Percentiles rank a stretch among this genome's conserved stretches.
These are phyloP conservation scores for Sclerurus mexicanus DNA, from an alignment of 2,113 vertebrate species.

Conservation along the genomic window DNA sequence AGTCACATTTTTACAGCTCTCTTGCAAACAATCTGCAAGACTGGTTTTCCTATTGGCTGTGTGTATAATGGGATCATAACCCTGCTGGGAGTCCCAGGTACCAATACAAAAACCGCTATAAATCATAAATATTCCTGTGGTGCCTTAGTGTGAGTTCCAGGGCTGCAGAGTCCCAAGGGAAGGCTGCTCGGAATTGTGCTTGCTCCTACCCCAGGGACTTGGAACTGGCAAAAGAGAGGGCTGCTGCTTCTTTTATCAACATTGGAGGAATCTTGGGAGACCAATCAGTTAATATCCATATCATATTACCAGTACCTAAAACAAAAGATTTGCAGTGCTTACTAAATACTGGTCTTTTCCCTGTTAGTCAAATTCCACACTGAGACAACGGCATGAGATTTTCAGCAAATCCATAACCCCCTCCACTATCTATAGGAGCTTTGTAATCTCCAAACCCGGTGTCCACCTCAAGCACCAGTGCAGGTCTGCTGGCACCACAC, in stretches of 20 bases:
- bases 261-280: not conserved
- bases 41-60: constrained; percentile 6
- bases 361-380: not conserved
- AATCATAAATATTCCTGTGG: not conserved
- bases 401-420: not conserved
- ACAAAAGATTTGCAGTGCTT: not conserved
- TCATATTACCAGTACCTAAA: not conserved
- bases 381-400: not conserved
- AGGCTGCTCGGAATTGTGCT: not conserved
- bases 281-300: not conserved
- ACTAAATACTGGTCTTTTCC: not conserved
- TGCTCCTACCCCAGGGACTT: not conserved
- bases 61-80: constrained; percentile 40
- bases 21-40: not conserved
- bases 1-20: constrained; percentile 35
- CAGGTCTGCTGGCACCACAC: not conserved
- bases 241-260: not conserved
- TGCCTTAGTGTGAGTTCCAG: not conserved
- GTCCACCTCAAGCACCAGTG: rapidly evolving
- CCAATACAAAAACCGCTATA: not conserved
- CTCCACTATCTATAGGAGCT: not conserved
- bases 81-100: not conserved
- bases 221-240: not conserved
- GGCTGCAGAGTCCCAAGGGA: not conserved
- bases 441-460: not conserved